phyloP scores from a whole-genome alignment of 2,888 invertebrate species.

The Aphelenchoides bicaudatus region DNA sequence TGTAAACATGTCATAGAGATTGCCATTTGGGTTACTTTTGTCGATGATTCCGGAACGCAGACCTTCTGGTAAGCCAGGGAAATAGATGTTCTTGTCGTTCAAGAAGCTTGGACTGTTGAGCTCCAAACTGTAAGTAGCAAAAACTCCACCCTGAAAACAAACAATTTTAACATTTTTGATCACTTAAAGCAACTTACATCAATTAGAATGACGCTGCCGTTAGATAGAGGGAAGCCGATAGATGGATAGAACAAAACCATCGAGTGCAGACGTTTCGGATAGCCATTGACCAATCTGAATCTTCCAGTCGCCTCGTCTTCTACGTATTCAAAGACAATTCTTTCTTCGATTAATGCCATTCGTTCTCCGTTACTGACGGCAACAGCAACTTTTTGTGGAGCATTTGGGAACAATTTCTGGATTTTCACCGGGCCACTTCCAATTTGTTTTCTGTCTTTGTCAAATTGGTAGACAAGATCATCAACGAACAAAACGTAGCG shows the following conservation, averaged over 20 bases:
- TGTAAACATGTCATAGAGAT: slow-evolving; percentile 8
- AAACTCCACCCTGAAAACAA: slow-evolving; percentile 44
- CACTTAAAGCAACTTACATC: slow-evolving; percentile 33
- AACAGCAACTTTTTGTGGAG: slow-evolving; percentile 48
- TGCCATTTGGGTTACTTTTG: not conserved
- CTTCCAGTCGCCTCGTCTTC: slow-evolving; percentile 34
- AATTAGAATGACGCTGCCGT: slow-evolving; percentile 49
- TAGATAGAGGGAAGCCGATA: slow-evolving; percentile 50
- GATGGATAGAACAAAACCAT: slow-evolving; percentile 54
- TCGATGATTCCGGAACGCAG: slow-evolving; percentile 36
- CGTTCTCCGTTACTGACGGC: slow-evolving; percentile 41
- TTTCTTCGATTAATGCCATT: slow-evolving; percentile 46
- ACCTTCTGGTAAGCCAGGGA: slow-evolving; percentile 49
- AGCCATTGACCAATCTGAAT: slow-evolving; percentile 27
- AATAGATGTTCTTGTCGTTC: slow-evolving; percentile 49
- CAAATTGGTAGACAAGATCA: slow-evolving; percentile 31
- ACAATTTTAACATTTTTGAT: not conserved
- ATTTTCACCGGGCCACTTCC: slow-evolving; percentile 38
- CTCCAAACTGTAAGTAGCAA: slow-evolving; percentile 49
- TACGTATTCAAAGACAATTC: slow-evolving; percentile 48
- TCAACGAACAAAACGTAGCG: slow-evolving; percentile 18
- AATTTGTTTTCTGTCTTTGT: slow-evolving; percentile 29
- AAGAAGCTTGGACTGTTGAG: slow-evolving; percentile 45
- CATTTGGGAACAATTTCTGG: slow-evolving; percentile 46
- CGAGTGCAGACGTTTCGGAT: slow-evolving; percentile 47